These are phyloP conservation scores for Saturnia japonica DNA, from an alignment of 2,888 invertebrate species.

Conservation along the genomic window DNA sequence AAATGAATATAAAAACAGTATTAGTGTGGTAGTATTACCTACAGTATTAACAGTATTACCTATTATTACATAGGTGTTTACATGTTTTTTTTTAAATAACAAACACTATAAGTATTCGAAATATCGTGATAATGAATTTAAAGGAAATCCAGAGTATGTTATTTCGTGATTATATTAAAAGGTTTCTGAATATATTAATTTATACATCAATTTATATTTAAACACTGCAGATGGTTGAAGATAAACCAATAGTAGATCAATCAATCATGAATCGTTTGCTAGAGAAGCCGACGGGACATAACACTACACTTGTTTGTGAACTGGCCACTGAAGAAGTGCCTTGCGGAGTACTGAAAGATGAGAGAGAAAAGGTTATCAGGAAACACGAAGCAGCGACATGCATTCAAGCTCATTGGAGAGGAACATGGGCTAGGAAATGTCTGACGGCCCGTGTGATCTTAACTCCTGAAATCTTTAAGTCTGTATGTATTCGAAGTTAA, in stretches of 20 bases:
- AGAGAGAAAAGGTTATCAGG: slow-evolving; percentile 55
- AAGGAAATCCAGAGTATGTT: background rate
- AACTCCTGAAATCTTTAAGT: slow-evolving; percentile 54
- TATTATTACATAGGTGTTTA: too few relatives aligned
- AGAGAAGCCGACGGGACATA: slow-evolving; percentile 35
- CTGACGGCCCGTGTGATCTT: slow-evolving; percentile 39
- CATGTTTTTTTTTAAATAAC: too few relatives aligned
- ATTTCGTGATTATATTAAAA: background rate
- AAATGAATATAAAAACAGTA: too few relatives aligned
- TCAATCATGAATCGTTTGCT: slow-evolving; percentile 47
- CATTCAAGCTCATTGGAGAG: slow-evolving; percentile 69
- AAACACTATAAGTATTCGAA: too few relatives aligned
- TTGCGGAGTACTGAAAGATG: slow-evolving; percentile 60
- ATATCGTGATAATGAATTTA: background rate
- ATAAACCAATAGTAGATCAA: slow-evolving; percentile 41
- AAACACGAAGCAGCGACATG: slow-evolving; percentile 64
- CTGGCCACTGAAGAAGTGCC: slow-evolving; percentile 57
- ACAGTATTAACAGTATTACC: too few relatives aligned
- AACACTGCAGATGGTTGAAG: slow-evolving; percentile 33
- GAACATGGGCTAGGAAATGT: slow-evolving; percentile 60
- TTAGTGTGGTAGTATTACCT: too few relatives aligned
- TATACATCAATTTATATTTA: background rate
- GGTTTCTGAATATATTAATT: background rate
- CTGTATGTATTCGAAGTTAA: slow-evolving; percentile 43
- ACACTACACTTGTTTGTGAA: slow-evolving; percentile 57